Percentiles rank a stretch among this genome's conserved stretches.
Evolutionary conservation across 2,113 vertebrate species (phyloP).

Genomic region (Triplophysa dalaica): DNA sequence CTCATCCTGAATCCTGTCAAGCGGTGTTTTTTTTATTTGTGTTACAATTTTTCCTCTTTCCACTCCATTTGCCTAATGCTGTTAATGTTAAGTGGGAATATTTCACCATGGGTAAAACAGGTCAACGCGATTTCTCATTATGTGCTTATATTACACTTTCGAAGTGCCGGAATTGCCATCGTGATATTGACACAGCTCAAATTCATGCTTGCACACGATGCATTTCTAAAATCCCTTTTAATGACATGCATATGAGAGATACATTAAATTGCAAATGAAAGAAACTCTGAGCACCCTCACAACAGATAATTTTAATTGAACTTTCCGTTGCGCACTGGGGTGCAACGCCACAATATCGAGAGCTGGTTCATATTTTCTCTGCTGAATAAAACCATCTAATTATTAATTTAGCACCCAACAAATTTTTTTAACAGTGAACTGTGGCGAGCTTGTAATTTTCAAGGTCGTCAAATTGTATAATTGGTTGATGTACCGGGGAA

Average conservation of each 20-base stretch:
- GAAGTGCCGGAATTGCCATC: not conserved
- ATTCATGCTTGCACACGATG: not conserved
- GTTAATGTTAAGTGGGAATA: conserved; percentile 27
- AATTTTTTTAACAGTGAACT: conserved; percentile 49
- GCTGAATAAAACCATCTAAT: conserved; percentile 56
- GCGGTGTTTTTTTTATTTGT: not conserved
- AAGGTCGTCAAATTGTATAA: conserved; percentile 45
- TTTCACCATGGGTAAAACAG: conserved; percentile 4
- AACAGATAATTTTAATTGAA: conserved; percentile 65
- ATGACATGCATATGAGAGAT: conserved; percentile 41
- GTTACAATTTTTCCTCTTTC: not conserved
- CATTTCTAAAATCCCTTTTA: conserved; percentile 24
- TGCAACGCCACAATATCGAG: conserved; percentile 58
- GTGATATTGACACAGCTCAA: not conserved
- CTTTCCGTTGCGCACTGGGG: conserved; percentile 61
- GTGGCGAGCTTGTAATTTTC: conserved; percentile 46
- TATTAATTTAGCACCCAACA: conserved; percentile 53
- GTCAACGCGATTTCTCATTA: conserved; percentile 26
- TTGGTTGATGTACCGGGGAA: conserved; percentile 35
- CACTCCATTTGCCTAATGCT: conserved; percentile 13
- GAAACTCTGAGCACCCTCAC: conserved; percentile 40
- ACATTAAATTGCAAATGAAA: conserved; percentile 47
- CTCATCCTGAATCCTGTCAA: not conserved
- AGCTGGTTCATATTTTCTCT: conserved; percentile 58
- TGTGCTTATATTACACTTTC: conserved; percentile 11